Evolutionary conservation across 2,797 vertebrate species (phyloP).

Genomic region (Sebastes itinus): DNA sequence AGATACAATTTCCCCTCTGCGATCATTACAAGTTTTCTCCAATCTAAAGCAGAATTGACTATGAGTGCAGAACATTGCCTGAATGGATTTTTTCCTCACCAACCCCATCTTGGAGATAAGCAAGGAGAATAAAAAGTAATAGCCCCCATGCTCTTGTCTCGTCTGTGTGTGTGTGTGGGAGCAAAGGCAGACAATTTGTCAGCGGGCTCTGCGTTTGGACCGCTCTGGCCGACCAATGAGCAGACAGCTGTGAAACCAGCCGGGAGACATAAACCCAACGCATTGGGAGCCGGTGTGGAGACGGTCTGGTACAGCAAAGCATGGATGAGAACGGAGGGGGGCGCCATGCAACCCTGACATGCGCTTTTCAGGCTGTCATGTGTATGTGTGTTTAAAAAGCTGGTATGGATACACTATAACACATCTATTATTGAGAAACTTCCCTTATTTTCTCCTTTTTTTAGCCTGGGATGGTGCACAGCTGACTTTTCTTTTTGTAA

Average conservation of each 20-base stretch:
- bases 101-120: background rate
- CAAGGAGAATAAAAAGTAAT: constrained; percentile 33
- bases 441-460: background rate
- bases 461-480: background rate
- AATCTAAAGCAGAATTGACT: constrained; percentile 23
- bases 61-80: constrained; percentile 8
- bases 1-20: background rate
- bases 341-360: background rate
- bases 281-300: constrained; percentile 5
- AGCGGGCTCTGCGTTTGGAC: constrained; percentile 9
- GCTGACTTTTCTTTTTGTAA: background rate
- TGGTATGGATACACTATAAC: constrained; percentile 27
- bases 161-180: background rate
- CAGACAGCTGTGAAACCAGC: constrained; percentile 23
- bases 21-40: constrained; percentile 8
- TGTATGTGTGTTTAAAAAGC: constrained; percentile 3
- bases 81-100: constrained; percentile 12
- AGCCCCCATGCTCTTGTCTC: background rate
- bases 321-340: constrained; percentile 8
- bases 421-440: constrained; percentile 63
- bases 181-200: constrained; percentile 27
- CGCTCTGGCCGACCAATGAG: constrained; percentile 8
- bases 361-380: constrained; percentile 1
- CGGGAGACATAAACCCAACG: constrained; percentile 17
- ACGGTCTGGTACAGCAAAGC: background rate